These are phyloP conservation scores for Linnaemya vulpina DNA, from an alignment of 2,888 invertebrate species.

Conservation along the genomic window DNA sequence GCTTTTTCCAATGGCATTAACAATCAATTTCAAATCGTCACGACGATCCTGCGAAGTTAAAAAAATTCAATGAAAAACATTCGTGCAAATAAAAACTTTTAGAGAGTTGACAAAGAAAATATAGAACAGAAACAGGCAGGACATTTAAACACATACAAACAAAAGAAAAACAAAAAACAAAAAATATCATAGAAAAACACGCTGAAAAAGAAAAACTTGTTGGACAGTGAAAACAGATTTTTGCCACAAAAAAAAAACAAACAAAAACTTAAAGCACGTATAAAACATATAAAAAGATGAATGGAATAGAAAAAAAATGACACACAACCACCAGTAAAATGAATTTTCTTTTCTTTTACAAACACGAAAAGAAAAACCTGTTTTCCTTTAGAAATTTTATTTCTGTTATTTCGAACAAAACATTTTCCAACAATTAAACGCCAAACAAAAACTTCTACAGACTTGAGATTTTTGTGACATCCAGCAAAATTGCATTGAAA, in stretches of 20 bases:
- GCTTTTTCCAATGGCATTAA: constrained; percentile 81
- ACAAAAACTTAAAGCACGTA: constrained; percentile 54
- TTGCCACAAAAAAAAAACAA: too few species aligned
- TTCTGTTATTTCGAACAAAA: not conserved
- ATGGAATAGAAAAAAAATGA: constrained; percentile 1
- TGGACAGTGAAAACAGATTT: not conserved
- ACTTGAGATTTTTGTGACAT: constrained; percentile 75
- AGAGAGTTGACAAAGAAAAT: constrained; percentile 41
- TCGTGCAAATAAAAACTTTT: not conserved
- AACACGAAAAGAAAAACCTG: constrained; percentile 15
- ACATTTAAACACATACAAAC: constrained; percentile 26
- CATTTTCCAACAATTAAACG: constrained; percentile 4
- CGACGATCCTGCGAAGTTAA: constrained; percentile 78
- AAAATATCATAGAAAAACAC: not conserved
- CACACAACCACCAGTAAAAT: constrained; percentile 7
- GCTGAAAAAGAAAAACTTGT: constrained; percentile 14
- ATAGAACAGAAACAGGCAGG: constrained; percentile 42
- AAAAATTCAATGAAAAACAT: constrained; percentile 3
- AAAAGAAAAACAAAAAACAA: not conserved
- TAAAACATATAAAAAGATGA: constrained; percentile 6
- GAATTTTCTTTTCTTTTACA: not conserved
- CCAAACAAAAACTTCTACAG: constrained; percentile 46
- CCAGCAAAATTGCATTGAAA: constrained; percentile 80
- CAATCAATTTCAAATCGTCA: constrained; percentile 82
- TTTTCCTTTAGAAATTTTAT: constrained; percentile 15